Percentiles rank a stretch among this genome's conserved stretches.
These are phyloP conservation scores for Colletes latitarsis DNA, from an alignment of 1,140 invertebrate species.

Conservation along the genomic window DNA sequence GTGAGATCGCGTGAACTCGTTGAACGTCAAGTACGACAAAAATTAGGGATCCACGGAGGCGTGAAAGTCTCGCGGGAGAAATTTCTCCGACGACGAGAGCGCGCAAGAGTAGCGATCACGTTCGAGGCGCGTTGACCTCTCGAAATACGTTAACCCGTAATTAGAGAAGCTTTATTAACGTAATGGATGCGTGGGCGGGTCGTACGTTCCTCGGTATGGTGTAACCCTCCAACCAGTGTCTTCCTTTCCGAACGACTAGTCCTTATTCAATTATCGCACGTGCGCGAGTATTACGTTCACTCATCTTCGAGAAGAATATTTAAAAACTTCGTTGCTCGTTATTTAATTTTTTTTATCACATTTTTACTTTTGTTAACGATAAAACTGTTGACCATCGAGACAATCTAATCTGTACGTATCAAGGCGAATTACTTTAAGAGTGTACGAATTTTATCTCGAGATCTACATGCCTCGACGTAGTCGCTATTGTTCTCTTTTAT, in stretches of 20 bases:
- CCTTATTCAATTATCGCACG: slow-evolving; percentile 5
- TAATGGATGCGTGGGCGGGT: slow-evolving; percentile 59
- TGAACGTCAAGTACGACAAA: background rate
- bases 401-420: background rate
- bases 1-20: too few relatives aligned
- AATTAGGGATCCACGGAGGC: background rate
- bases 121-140: slow-evolving; percentile 48
- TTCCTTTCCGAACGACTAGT: slow-evolving; percentile 5
- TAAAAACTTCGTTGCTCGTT: too few relatives aligned
- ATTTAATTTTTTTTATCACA: too few relatives aligned
- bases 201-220: slow-evolving; percentile 44
- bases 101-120: too few relatives aligned
- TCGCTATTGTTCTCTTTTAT: too few relatives aligned
- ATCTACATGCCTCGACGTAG: too few relatives aligned
- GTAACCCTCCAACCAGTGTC: slow-evolving; percentile 30
- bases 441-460: background rate
- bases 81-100: background rate
- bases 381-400: background rate
- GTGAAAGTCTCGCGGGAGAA: slow-evolving; percentile 10
- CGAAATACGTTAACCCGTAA: slow-evolving; percentile 49
- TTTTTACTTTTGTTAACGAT: background rate
- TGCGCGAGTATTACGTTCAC: background rate
- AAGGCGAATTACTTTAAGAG: background rate
- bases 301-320: too few relatives aligned
- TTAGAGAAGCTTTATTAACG: slow-evolving; percentile 59